These are phyloP conservation scores for Natator depressus DNA, from an alignment of 2,113 vertebrate genomes.

Conservation along the genomic window DNA sequence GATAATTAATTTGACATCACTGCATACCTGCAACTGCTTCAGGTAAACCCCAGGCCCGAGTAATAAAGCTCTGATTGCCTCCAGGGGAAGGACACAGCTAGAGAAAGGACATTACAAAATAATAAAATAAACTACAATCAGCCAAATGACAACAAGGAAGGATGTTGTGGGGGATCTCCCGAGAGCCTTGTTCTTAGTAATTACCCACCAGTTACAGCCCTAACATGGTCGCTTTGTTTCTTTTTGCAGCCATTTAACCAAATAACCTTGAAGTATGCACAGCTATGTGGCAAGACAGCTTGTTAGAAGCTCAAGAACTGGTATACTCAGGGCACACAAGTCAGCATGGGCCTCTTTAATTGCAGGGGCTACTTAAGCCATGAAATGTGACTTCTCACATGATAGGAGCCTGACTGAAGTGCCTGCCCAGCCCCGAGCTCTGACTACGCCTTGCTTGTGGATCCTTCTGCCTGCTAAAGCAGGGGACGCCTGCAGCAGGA, in stretches of 20 bases:
- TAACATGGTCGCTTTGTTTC: background rate
- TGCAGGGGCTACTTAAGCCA: conserved; percentile 15
- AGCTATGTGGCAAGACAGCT: background rate
- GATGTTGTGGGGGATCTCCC: background rate
- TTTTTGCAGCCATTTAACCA: background rate
- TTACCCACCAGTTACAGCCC: background rate
- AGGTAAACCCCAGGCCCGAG: background rate
- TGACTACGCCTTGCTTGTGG: background rate
- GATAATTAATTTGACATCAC: background rate
- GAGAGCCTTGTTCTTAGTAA: background rate
- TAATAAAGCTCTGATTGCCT: background rate
- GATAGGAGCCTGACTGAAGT: conserved; percentile 32
- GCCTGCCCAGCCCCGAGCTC: background rate
- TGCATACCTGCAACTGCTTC: background rate
- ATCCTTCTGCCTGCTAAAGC: background rate
- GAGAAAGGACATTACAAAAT: background rate
- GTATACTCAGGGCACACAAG: background rate
- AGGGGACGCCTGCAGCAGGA: background rate
- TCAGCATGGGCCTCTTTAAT: background rate
- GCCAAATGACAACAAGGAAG: background rate
- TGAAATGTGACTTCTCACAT: conserved; percentile 62
- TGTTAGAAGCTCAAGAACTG: background rate
- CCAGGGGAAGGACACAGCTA: background rate
- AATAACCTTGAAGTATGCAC: background rate
- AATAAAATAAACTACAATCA: background rate